phyloP scores from a whole-genome alignment of 23 tunicate species.

The Styela plicata region DNA sequence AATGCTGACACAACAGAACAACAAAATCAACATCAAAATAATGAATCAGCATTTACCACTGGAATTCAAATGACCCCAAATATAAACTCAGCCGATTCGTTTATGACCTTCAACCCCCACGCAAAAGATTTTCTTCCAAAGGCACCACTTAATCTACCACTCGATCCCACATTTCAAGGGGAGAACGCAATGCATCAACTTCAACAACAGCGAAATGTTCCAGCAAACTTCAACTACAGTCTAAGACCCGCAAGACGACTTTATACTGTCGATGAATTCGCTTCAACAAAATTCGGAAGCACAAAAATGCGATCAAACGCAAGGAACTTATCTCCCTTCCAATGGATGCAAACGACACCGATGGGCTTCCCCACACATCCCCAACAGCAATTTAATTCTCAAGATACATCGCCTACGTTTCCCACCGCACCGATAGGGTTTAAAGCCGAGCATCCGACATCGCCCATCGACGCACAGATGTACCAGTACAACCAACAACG shows the following conservation, averaged over 20 bases:
- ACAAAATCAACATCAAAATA: neutral
- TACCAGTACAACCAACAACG: neutral
- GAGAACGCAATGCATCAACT: neutral
- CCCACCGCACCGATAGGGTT: neutral
- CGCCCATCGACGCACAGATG: neutral
- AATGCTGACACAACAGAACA: neutral
- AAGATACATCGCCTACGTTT: neutral
- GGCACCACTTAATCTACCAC: neutral
- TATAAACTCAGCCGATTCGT: neutral
- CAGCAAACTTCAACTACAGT: conserved; percentile 23
- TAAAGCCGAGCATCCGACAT: neutral
- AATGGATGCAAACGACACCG: neutral
- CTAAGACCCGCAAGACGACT: conserved; percentile 6
- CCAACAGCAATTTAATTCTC: neutral
- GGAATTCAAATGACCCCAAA: neutral
- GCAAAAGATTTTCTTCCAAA: conserved; percentile 33
- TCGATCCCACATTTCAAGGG: neutral
- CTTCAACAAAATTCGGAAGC: conserved; percentile 30
- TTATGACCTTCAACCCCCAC: conserved; percentile 29
- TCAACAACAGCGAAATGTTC: neutral
- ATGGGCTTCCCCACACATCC: neutral
- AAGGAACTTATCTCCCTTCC: neutral
- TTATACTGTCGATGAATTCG: conserved; percentile 28
- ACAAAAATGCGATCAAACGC: conserved; percentile 16
- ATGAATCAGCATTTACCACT: neutral